A percentile compares a stretch with the other conserved stretches of the same genome.
phyloP scores from a whole-genome alignment of 1,140 invertebrate genomes.

The Formica exsecta region DNA sequence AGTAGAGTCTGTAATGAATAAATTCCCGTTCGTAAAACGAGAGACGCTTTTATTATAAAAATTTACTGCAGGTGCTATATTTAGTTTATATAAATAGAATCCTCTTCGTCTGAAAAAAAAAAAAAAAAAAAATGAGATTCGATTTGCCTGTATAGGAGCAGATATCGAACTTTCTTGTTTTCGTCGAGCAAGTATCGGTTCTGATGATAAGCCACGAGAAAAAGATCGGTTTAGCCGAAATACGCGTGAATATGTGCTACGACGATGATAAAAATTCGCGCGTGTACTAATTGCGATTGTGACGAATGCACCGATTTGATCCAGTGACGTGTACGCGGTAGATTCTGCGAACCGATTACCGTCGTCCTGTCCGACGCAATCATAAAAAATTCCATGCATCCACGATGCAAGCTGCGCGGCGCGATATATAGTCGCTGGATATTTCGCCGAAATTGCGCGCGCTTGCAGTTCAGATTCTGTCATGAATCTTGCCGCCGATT shows the following conservation, averaged over 20 bases:
- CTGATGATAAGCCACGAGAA: conserved; percentile 3
- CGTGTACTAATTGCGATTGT: conserved; percentile 71
- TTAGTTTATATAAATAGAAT: conserved; percentile 22
- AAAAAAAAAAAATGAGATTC: neutral
- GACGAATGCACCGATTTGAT: conserved; percentile 74
- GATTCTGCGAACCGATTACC: conserved; percentile 71
- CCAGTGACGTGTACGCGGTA: conserved; percentile 71
- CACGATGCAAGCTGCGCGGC: conserved; percentile 69
- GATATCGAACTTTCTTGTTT: conserved; percentile 30
- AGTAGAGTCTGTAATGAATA: conserved; percentile 12
- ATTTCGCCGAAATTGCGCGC: conserved; percentile 66
- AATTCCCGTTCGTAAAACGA: neutral
- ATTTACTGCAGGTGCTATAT: neutral
- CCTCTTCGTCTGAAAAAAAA: neutral
- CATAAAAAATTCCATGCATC: conserved; percentile 80
- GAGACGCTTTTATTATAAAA: conserved; percentile 21
- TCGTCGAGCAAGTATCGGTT: conserved; percentile 19
- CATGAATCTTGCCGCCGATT: conserved; percentile 54
- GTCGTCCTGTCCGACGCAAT: conserved; percentile 50
- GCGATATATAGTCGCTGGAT: conserved; percentile 39
- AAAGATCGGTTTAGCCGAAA: conserved; percentile 9
- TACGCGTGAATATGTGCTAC: neutral
- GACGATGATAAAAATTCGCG: conserved; percentile 71
- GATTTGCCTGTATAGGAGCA: conserved; percentile 1
- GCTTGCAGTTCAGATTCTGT: conserved; percentile 32